Evolutionary conservation across 2,888 invertebrate species (phyloP), one percentile per base, ranked within the genome.

Genomic region (Pediacus dermestoides): DNA sequence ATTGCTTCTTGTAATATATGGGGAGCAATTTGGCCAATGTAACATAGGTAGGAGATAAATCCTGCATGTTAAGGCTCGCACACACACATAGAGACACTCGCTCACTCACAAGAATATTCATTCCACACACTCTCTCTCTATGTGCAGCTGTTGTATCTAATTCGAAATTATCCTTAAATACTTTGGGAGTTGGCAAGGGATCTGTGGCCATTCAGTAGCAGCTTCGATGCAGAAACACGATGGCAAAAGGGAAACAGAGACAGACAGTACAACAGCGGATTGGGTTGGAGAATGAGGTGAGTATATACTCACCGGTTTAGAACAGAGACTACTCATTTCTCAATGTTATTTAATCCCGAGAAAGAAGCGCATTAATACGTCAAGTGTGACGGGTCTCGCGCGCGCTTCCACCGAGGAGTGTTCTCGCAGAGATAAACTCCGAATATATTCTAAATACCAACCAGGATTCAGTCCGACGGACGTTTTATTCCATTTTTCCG

Each of bases 301-400:
- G 37, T 37, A 16, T 34, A 34, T 26, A 28, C 16, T 15, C 16
- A 10, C 32, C 16, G 33, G 38, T 16, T 11, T 32, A 10, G 38
- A 16, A 33, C 31, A 33, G 28, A 28, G 28, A 28, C 28, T 28
- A 28, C 13, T 49, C 49, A 49, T 49, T 49, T 44, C 49, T 49
- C 46, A 49, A 33, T 37, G 47, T 50, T 48, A 40, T 47, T 50
- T 50, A 48, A 50, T 50, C 50, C 45, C 28, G 41, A 18, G 39
- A 43, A 52, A 48, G 48, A 46, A 50, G 50, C 37, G 48, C 52
- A 50, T 52, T 50, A 50, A 52, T 52, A 50, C 50, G 52, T 52
- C 52, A 50, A 48, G 43, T 46, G 52, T 49, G 50, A 53, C 50
- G 47, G 50, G 45, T 34, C 42, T 48, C 37, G 38, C 46, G 44